Conservation (phyloP, 2,113 vertebrate species). For the Chamaetylas fuelleborni region DNA sequence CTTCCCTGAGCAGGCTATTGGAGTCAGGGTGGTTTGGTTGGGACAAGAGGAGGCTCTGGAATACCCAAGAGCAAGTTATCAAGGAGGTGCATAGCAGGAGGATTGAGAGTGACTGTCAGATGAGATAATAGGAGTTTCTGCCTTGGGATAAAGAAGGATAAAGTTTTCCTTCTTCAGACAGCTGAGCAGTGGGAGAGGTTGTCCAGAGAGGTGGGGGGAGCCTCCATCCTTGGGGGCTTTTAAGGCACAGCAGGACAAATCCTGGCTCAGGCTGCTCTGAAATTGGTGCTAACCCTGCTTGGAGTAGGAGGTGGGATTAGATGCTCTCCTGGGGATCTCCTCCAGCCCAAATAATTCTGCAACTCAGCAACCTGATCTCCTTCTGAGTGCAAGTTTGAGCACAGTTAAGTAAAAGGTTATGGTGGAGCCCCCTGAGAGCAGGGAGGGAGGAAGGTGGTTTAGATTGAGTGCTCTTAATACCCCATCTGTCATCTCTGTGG, state of each 20-base stretch:
- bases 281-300: background rate
- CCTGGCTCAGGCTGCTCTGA: background rate
- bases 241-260: background rate
- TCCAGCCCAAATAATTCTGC: background rate
- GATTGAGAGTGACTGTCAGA: no score
- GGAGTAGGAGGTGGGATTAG: constrained; percentile 20
- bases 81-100: background rate
- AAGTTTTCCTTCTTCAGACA: background rate
- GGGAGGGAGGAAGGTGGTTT: constrained; percentile 59
- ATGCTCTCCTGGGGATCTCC: constrained; percentile 4
- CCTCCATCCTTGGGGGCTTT: background rate
- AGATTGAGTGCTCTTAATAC: constrained; percentile 43
- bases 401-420: constrained; percentile 47
- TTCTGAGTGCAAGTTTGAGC: background rate
- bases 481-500: constrained; percentile 62
- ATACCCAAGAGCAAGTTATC: background rate
- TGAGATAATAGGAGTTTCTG: background rate
- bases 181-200: background rate
- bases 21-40: background rate
- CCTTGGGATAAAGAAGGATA: background rate
- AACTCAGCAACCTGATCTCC: constrained; percentile 34
- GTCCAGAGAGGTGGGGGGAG: background rate
- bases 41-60: background rate
- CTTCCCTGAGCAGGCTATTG: background rate
- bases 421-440: background rate